These are phyloP conservation scores for Scaptomyza cyrtandrae DNA, from an alignment of 2,888 invertebrate genomes.

Conservation along the genomic window DNA sequence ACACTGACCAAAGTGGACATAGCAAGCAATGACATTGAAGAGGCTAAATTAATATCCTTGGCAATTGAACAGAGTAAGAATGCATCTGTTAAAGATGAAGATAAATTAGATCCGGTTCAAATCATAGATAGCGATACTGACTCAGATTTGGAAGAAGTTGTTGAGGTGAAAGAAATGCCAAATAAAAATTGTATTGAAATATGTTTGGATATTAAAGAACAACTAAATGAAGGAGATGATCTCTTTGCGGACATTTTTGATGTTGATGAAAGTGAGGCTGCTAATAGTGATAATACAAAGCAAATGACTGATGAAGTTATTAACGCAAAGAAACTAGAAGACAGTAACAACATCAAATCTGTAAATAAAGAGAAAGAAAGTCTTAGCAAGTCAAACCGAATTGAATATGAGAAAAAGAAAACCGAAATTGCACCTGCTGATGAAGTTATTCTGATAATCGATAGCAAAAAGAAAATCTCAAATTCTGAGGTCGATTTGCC, in stretches of 20 bases:
- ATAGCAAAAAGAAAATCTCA: slow-evolving; percentile 9
- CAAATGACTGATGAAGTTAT: background rate
- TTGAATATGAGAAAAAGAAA: background rate
- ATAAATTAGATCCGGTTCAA: slow-evolving; percentile 15
- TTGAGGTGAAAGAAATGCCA: slow-evolving; percentile 10
- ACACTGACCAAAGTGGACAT: slow-evolving; percentile 5
- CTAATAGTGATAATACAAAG: background rate
- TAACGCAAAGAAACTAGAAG: background rate
- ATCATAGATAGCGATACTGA: slow-evolving; percentile 65
- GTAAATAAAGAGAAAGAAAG: background rate
- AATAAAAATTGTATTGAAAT: slow-evolving; percentile 79
- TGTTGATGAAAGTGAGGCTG: slow-evolving; percentile 8
- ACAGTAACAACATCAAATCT: background rate
- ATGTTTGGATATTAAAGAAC: slow-evolving; percentile 85
- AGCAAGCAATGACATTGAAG: slow-evolving; percentile 46
- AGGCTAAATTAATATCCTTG: slow-evolving; percentile 49
- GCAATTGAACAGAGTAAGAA: slow-evolving; percentile 50
- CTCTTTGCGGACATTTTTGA: slow-evolving; percentile 90
- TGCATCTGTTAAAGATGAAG: background rate
- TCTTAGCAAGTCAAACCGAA: background rate
- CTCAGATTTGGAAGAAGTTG: slow-evolving; percentile 76
- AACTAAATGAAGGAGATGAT: slow-evolving; percentile 86
- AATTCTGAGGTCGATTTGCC: background rate
- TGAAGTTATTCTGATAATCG: background rate
- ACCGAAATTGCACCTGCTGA: background rate